Conservation (phyloP, 2,888 invertebrate species). For the Cactoblastis cactorum region DNA sequence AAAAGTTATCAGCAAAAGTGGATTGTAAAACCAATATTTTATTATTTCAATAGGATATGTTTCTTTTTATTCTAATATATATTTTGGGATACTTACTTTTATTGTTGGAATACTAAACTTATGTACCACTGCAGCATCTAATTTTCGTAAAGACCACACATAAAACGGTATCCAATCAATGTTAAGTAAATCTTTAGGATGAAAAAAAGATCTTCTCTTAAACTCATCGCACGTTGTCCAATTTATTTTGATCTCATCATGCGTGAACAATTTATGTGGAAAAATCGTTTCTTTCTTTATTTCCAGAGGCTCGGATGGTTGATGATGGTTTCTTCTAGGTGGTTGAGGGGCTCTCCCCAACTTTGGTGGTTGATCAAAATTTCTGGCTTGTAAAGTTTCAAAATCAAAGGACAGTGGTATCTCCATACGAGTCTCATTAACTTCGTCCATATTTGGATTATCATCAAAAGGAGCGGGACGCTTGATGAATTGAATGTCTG, state of each 20-base stretch:
- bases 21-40: no score
- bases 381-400: background rate
- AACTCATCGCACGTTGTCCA: conserved; percentile 58
- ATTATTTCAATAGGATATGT: no score
- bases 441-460: background rate
- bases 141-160: conserved; percentile 38
- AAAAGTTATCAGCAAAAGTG: no score
- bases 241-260: conserved; percentile 10
- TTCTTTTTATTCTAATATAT: no score
- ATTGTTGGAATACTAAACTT: conserved; percentile 45
- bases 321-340: background rate
- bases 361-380: background rate
- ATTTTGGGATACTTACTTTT: conserved; percentile 45
- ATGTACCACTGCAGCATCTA: conserved; percentile 28
- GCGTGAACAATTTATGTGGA: background rate
- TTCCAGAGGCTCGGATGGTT: no score
- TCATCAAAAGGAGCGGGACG: background rate
- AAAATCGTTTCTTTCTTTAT: background rate
- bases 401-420: background rate
- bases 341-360: background rate
- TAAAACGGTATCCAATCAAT: conserved; percentile 57
- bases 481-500: background rate
- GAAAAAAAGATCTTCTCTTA: conserved; percentile 32
- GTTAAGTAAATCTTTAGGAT: conserved; percentile 48
- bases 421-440: background rate